These are phyloP conservation scores for Sebastes variabilis DNA, from an alignment of 2,797 vertebrate species.

Conservation along the genomic window DNA sequence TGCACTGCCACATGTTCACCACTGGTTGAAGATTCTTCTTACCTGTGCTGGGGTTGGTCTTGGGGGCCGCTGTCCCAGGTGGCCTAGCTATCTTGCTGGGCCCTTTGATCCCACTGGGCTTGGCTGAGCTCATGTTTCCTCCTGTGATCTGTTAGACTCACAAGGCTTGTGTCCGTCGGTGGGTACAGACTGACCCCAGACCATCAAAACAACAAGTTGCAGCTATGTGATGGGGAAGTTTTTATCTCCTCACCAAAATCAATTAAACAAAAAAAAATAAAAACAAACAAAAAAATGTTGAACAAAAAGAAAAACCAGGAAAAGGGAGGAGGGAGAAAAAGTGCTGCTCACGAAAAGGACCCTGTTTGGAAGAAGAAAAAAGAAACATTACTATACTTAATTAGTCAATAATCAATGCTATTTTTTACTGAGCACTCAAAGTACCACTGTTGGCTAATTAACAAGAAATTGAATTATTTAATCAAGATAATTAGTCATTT, in stretches of 20 bases:
- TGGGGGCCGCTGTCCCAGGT: conserved; percentile 78
- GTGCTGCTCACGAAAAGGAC: conserved; percentile 17
- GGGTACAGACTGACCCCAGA: conserved; percentile 81
- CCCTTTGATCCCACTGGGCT: conserved; percentile 93
- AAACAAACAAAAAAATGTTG: conserved; percentile 1
- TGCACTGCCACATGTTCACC: neutral
- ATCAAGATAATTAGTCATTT: neutral
- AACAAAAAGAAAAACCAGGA: conserved; percentile 47
- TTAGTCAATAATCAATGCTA: neutral
- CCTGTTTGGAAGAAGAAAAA: conserved; percentile 50
- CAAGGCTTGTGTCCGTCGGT: conserved; percentile 62
- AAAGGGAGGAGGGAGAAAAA: conserved; percentile 55
- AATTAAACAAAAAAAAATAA: neutral
- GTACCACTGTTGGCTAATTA: neutral
- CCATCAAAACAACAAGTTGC: conserved; percentile 82
- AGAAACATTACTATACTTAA: conserved; percentile 12
- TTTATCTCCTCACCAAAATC: conserved; percentile 25
- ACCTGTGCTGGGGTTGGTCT: conserved; percentile 80
- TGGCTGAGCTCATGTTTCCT: conserved; percentile 92
- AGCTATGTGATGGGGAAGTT: conserved; percentile 30
- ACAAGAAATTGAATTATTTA: neutral
- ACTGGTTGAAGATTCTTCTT: neutral
- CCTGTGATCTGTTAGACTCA: conserved; percentile 51
- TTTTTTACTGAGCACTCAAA: neutral
- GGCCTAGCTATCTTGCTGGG: conserved; percentile 92